Base-by-base conservation (phyloP, 2,113 vertebrate genomes). In the Ploceus nigricollis region DNA sequence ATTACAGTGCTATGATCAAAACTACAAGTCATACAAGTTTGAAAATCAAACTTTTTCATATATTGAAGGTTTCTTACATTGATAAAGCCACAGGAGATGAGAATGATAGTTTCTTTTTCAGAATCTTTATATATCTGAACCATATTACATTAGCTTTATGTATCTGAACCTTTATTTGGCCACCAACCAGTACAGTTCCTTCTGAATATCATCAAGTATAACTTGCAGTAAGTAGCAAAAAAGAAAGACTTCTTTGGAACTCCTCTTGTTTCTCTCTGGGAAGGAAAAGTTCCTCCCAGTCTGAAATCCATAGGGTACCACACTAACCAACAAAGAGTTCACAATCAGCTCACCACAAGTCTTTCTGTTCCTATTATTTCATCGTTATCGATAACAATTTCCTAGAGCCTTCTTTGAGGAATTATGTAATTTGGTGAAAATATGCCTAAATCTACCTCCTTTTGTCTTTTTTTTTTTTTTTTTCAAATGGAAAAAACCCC, bases 401-500 rank as follows among this genome's bases (percentile, higher is more conserved):
- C 42, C 42, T 48, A 33, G 17, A 57, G 13, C 28, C 13, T 57
- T 68, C 28, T 57, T 68, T 47, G 51, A 57, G 17, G 28, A 48
- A 57, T 40, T 58, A 40, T 12, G 10, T 40, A 33, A 44, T 35
- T 64, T 61, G 18, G 13, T 57, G 13, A 75, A 73, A 93, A 86
- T 9, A 18, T 51, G 6, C 40, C 51, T 57, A 57, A 15, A 15
- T 56, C 27, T 75, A 50, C 7, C 7, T 88, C 16, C 9, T 47
- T 54, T 65, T 87, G 4, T 3, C 4, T 45, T 9, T 30, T 19
- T 37, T 7, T 30, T 37, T 7, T 30, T 24, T 70, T 48, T 24
- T 12, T 15, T 6, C 7, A 25, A 51, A 82, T 3, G 0, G 53
- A 20, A 6, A 19, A 8, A 3, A 8, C 4, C 17, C 45, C 3